Evolutionary conservation across 2,888 invertebrate genomes (phyloP), one percentile per base, ranked within the genome.

Genomic region (Liodrosophila aerea): DNA sequence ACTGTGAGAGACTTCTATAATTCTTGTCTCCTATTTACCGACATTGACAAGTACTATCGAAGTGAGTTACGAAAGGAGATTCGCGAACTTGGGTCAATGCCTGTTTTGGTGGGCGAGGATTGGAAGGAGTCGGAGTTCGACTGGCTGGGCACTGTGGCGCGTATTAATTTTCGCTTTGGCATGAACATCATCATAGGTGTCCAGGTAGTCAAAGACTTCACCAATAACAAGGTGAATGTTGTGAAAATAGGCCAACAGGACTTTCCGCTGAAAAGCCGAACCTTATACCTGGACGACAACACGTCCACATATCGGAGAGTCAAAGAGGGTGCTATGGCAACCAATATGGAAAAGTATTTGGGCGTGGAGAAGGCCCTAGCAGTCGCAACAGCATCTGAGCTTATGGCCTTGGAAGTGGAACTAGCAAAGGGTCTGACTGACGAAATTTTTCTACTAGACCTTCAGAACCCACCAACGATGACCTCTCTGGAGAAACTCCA

Each of bases 41-140:
- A n/a, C n/a, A n/a, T n/a, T n/a, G n/a, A 22, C 5, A 22, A 22
- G 22, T 22, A 22, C 22, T 22, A 22, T 4, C 22, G 5, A 2
- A 5, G 22, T 5, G 2, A 22, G 5, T 22, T n/a, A n/a, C n/a
- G n/a, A n/a, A n/a, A n/a, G n/a, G n/a, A 22, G 22, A 22, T 22
- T n/a, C n/a, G n/a, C n/a, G 75, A 84, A 18, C 88, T 88, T 33
- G 88, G 88, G 9, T 51, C 74, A 16, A 89, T 88, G 86, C 88
- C 88, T 0, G 76, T 72, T 1, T 45, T 88, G 2, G 61, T 54
- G 9, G 81, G 73, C 0, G 59, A 62, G 2, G 50, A 43, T 0
- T 89, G 89, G 89, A 51, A 65, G 5, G 78, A 70, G 12, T 43
- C 53, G 0, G 45, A 70, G 5, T 89, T 89, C 37, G 84, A 88